Percentiles rank a stretch among this genome's conserved stretches.
These are phyloP conservation scores for Cabera pusaria DNA, from an alignment of 2,888 invertebrate genomes.

Conservation along the genomic window DNA sequence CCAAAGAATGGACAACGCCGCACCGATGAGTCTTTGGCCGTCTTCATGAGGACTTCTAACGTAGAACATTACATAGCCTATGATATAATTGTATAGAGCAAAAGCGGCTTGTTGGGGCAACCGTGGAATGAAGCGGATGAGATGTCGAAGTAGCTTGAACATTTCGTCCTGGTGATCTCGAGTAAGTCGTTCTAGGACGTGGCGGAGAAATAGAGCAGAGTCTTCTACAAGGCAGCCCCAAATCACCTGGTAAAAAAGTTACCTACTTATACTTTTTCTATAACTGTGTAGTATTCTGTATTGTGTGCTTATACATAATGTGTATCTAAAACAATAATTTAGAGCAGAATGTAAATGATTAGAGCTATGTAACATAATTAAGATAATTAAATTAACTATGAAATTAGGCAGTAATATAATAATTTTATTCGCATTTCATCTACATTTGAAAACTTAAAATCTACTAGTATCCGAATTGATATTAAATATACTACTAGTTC, in stretches of 20 bases:
- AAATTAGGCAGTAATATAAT: too few relatives aligned
- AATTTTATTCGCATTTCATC: too few relatives aligned
- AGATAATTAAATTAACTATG: too few relatives aligned
- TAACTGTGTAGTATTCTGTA: too few relatives aligned
- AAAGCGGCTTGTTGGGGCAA: conserved; percentile 99
- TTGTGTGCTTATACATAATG: too few relatives aligned
- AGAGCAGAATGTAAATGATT: too few relatives aligned
- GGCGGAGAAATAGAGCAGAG: conserved; percentile 96
- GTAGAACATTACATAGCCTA: conserved; percentile 99
- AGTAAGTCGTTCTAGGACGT: conserved; percentile 97
- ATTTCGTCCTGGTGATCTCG: conserved; percentile 96
- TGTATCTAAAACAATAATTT: too few relatives aligned
- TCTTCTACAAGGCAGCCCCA: conserved; percentile 99
- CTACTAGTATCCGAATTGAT: too few relatives aligned
- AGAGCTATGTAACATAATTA: too few relatives aligned
- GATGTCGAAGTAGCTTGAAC: conserved; percentile 95
- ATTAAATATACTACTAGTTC: too few relatives aligned
- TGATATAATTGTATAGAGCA: conserved; percentile 98
- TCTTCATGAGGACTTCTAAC: conserved; percentile 98
- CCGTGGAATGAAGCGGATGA: conserved; percentile 96
- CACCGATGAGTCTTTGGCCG: conserved; percentile 96
- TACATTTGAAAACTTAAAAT: too few relatives aligned
- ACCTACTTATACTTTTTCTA: too few relatives aligned
- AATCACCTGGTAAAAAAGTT: conserved; percentile 86
- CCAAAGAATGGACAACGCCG: conserved; percentile 97